phyloP scores from a whole-genome alignment of 2,113 vertebrate genomes.

The Paradoxurus hermaphroditus region DNA sequence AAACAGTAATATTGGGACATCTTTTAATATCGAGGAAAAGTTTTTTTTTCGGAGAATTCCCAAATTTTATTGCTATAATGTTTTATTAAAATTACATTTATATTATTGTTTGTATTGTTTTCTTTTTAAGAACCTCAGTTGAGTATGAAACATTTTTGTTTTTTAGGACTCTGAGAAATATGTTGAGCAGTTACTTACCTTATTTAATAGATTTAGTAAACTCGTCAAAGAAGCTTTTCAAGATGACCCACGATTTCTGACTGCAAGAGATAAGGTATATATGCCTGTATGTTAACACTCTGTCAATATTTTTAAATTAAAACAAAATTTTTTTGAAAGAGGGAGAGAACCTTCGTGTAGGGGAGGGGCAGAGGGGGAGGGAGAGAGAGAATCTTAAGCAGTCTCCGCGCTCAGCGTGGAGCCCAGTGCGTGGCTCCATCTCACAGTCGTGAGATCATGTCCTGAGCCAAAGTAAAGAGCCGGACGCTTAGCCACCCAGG shows the following conservation, averaged over 20 bases:
- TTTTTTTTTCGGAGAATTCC: not conserved
- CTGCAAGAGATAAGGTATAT: constrained; percentile 97
- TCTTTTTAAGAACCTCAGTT: constrained; percentile 26
- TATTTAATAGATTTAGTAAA: constrained; percentile 99
- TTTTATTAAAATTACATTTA: not conserved
- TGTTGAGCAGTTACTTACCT: constrained; percentile 96
- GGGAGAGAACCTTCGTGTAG: fast-evolving
- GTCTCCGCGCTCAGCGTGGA: no score
- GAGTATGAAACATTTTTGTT: constrained; percentile 46
- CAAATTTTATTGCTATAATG: constrained; percentile 22
- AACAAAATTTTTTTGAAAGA: no score
- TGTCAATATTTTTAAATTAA: not conserved
- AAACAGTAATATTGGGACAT: not conserved
- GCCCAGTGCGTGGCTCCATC: no score
- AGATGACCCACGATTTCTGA: constrained; percentile 98
- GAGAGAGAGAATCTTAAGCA: no score
- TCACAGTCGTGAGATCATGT: no score
- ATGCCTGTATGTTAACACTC: not conserved
- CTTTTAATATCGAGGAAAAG: constrained; percentile 9
- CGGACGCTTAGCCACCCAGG: no score
- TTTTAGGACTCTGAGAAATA: constrained; percentile 98
- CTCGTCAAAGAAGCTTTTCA: constrained; percentile 99
- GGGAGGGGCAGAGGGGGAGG: no score
- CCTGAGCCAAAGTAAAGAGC: no score
- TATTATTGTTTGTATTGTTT: not conserved